Conservation (phyloP, 2,888 invertebrate species). For the Xanthostigma xanthostigma region DNA sequence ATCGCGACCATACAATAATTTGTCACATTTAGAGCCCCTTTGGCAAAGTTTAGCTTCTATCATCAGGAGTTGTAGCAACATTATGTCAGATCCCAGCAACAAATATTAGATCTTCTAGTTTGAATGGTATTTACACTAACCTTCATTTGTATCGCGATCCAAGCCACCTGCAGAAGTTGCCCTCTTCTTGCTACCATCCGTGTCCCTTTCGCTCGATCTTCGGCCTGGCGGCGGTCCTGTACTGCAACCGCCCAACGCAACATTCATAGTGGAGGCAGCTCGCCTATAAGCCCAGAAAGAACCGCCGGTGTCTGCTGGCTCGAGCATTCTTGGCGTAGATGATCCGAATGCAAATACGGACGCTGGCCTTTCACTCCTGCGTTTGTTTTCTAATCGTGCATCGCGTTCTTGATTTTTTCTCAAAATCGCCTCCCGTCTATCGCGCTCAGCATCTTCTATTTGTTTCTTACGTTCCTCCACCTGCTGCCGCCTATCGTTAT, state of each 20-base stretch:
- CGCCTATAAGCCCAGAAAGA: constrained; percentile 78
- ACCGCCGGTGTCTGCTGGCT: constrained; percentile 64
- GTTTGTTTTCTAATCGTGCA: constrained; percentile 64
- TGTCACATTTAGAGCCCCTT: no score
- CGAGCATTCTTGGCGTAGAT: constrained; percentile 75
- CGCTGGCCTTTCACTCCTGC: constrained; percentile 58
- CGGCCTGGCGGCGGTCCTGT: constrained; percentile 63
- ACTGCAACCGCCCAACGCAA: constrained; percentile 46
- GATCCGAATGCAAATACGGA: constrained; percentile 82
- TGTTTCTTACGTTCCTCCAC: constrained; percentile 73
- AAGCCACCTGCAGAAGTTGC: constrained; percentile 58
- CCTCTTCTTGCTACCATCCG: constrained; percentile 61
- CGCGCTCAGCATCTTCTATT: constrained; percentile 79
- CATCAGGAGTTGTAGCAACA: no score
- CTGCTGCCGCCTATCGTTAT: constrained; percentile 51
- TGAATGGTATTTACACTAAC: constrained; percentile 21
- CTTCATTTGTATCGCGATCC: constrained; percentile 48
- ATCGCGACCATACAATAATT: no score
- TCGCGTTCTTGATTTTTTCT: constrained; percentile 76
- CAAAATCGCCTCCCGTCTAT: constrained; percentile 71
- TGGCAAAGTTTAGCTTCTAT: no score
- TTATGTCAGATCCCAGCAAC: no score
- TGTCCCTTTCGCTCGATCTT: constrained; percentile 71
- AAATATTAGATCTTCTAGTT: neutral
- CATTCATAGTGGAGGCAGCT: constrained; percentile 81